Evolutionary conservation across 2,888 invertebrate genomes (phyloP).

Genomic region (Physocephala rufipes): DNA sequence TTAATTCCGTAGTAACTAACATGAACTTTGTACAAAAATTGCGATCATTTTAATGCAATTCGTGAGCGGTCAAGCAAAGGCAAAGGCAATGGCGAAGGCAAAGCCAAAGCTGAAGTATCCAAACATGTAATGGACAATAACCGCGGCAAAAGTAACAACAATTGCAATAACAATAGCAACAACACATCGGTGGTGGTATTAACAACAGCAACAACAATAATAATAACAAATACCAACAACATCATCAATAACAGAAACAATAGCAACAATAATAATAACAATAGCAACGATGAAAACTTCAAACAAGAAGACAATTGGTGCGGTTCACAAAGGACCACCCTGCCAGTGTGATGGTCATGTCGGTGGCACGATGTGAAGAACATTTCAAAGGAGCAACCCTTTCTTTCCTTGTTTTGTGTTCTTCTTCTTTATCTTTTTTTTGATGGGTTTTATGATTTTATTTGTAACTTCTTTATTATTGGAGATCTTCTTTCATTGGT

Average conservation of each 20-base stretch:
- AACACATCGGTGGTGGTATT: no score
- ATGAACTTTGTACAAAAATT: slow-evolving; percentile 63
- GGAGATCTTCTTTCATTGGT: not conserved
- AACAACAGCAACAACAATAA: not conserved
- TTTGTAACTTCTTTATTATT: not conserved
- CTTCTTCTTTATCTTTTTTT: slow-evolving; percentile 1
- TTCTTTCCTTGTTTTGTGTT: slow-evolving; percentile 2
- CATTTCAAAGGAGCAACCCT: slow-evolving; percentile 1
- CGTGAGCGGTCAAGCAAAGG: slow-evolving; percentile 54
- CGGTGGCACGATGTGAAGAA: slow-evolving; percentile 28
- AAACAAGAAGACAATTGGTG: slow-evolving; percentile 49
- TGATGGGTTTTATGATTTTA: not conserved
- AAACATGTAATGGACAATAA: slow-evolving; percentile 18
- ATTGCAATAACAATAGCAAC: not conserved
- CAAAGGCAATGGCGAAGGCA: slow-evolving; percentile 18
- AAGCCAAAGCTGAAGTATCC: not conserved
- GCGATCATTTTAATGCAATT: slow-evolving; percentile 63
- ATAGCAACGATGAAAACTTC: slow-evolving; percentile 3
- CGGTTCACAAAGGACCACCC: slow-evolving; percentile 50
- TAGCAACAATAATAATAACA: slow-evolving; percentile 9
- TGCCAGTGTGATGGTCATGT: slow-evolving; percentile 42
- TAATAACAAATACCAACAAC: slow-evolving; percentile 15
- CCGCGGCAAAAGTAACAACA: slow-evolving; percentile 13
- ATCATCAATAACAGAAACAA: slow-evolving; percentile 15
- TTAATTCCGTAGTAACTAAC: slow-evolving; percentile 49